Base-by-base conservation (phyloP, 2,797 vertebrate species). In the Periparus ater region DNA sequence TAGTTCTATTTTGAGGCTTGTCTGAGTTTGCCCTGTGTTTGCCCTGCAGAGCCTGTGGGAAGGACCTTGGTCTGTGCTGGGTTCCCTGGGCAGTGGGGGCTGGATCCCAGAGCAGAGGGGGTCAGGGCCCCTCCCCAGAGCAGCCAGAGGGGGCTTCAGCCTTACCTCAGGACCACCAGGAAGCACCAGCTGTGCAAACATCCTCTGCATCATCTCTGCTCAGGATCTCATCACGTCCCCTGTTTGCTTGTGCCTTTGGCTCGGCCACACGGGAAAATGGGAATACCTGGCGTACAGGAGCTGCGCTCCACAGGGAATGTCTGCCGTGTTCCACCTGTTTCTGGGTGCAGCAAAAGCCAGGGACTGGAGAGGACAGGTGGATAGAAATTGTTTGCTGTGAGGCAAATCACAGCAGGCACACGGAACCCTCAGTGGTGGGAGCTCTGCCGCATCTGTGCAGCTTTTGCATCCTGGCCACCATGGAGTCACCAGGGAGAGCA, bases 181-280 rank as follows among this genome's bases (percentile, higher is more conserved):
- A 85, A 91, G 34, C 0, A 0, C 26, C 73, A 74, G 53, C 36
- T 88, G 54, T 44, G 68, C 40, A 70, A 85, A 71, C 50, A 32
- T 27, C 23, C 29, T 3, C 38, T 36, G 38, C 63, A 19, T 27
- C 45, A 4, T 9, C 34, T 80, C 45, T 67, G 50, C 32, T 23
- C 3, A 1, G 73, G 25, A 25, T 71, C 20, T 63, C 38, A 4
- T 29, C n/a, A 34, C n/a, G 65, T 6, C 2, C 9, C 11, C 20
- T 40, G 13, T 10, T 63, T 17, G 34, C 44, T 53, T 45, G 55
- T 29, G 17, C 32, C 44, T 62, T 83, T 61, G 67, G n/a, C 67
- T 71, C 9, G 20, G 32, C 34, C 34, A 0, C 23, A 2, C 0
- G 0, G 40, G 42, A 26, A 74, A 47, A 20, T 3, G 2, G 25